A percentile compares a stretch with the other conserved stretches of the same genome.
These are phyloP conservation scores for Aphidius ervi DNA, from an alignment of 1,140 invertebrate species.

Conservation along the genomic window DNA sequence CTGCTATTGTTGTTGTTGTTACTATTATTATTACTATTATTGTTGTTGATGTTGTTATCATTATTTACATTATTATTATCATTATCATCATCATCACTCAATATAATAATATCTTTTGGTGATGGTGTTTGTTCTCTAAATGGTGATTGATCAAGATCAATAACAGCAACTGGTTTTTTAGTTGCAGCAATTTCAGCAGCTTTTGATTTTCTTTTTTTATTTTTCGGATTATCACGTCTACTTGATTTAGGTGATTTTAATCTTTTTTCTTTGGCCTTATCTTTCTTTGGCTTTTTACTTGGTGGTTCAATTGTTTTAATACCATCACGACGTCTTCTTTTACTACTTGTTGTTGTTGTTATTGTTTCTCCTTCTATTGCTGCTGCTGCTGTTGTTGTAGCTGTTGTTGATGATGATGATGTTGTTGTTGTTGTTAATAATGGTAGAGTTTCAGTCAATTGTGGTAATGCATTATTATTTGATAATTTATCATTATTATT, in stretches of 20 bases:
- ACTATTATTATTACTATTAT: neutral
- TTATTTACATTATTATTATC: neutral
- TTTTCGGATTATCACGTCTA: conserved; percentile 37
- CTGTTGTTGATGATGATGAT: no score
- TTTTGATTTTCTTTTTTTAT: conserved; percentile 54
- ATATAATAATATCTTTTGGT: conserved; percentile 73
- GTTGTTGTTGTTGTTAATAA: conserved; percentile 28
- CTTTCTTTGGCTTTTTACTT: conserved; percentile 49
- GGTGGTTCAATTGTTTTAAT: conserved; percentile 34
- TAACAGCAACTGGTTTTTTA: conserved; percentile 75
- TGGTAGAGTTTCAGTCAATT: conserved; percentile 49
- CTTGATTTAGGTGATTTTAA: conserved; percentile 50
- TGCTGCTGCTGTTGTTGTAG: no score
- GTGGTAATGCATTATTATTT: conserved; percentile 26
- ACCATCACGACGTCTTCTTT: conserved; percentile 41
- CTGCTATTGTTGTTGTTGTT: neutral
- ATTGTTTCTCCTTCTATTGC: no score
- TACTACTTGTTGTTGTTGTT: conserved; percentile 17
- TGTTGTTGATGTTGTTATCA: conserved; percentile 39
- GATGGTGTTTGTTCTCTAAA: conserved; percentile 75
- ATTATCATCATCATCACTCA: conserved; percentile 67
- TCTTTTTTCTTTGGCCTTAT: conserved; percentile 50
- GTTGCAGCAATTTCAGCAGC: conserved; percentile 51
- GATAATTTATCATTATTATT: conserved; percentile 45
- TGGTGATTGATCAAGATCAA: conserved; percentile 79